Conservation (phyloP, 2,113 vertebrate genomes). For the Heloderma charlesbogerti region DNA sequence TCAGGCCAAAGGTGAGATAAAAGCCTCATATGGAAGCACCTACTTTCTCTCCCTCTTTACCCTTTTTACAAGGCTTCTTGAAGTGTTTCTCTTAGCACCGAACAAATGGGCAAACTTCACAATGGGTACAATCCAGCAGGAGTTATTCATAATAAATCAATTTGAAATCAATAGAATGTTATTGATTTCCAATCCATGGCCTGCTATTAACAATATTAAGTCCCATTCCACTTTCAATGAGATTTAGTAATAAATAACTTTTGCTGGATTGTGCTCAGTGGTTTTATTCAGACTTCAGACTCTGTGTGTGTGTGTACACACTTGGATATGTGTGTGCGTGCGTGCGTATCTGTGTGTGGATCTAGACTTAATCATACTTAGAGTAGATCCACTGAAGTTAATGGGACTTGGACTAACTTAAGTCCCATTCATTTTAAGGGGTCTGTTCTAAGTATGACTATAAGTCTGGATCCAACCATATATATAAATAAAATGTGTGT, state of each 20-base stretch:
- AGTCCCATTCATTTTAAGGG: too few species aligned
- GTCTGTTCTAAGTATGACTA: too few species aligned
- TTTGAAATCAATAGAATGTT: not conserved
- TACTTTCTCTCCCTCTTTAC: too few species aligned
- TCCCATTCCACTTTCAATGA: not conserved
- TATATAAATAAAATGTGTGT: slow-evolving; percentile 19
- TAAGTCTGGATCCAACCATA: not conserved
- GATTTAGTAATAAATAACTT: not conserved
- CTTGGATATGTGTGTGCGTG: slow-evolving; percentile 15
- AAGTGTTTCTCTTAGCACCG: slow-evolving; percentile 40
- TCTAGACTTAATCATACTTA: too few species aligned
- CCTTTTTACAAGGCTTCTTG: slow-evolving; percentile 25
- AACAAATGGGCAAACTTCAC: slow-evolving; percentile 57
- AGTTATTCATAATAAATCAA: not conserved
- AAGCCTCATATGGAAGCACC: too few species aligned
- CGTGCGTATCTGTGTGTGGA: not conserved
- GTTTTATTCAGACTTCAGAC: slow-evolving; percentile 72
- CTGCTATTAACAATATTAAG: not conserved
- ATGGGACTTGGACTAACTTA: too few species aligned
- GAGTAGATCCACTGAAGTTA: too few species aligned
- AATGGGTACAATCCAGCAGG: not conserved
- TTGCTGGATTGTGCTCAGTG: slow-evolving; percentile 19
- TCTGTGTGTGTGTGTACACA: slow-evolving; percentile 8
- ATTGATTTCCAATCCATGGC: not conserved
- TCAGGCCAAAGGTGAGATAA: too few species aligned